Percentiles rank a stretch among this genome's conserved stretches.
Conservation (phyloP, 2,797 vertebrate genomes). For the Bradypodion pumilum region DNA sequence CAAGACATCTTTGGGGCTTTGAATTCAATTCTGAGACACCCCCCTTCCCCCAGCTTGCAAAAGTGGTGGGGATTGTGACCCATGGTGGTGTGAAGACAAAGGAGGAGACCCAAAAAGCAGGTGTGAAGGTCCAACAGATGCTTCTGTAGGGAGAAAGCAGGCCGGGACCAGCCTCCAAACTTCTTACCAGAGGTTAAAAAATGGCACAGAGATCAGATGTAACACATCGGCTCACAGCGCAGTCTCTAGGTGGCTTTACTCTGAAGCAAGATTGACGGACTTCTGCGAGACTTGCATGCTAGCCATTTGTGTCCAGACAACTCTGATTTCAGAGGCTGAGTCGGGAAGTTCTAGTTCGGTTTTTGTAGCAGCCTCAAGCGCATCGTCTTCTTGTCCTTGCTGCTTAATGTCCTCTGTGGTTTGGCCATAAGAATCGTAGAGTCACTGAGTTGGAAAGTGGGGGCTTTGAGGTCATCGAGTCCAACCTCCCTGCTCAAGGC, state of each 20-base stretch:
- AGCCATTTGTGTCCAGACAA: neutral
- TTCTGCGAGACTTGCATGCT: neutral
- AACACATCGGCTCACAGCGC: neutral
- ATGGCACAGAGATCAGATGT: neutral
- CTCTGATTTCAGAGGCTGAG: neutral
- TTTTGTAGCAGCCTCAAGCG: neutral
- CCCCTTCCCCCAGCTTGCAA: neutral
- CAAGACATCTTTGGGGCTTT: no score
- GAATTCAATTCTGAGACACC: accelerated
- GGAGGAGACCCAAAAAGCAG: neutral
- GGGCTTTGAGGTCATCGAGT: no score
- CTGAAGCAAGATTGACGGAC: no score
- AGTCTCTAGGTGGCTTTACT: neutral
- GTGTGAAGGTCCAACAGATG: no score
- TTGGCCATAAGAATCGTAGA: no score
- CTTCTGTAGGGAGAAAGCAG: accelerated
- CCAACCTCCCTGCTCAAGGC: no score
- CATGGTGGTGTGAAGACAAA: no score
- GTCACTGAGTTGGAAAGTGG: no score
- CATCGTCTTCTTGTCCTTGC: neutral
- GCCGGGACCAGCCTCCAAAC: accelerated
- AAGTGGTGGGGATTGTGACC: neutral
- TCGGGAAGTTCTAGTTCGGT: no score
- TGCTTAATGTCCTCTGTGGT: neutral
- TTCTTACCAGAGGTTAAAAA: neutral